A percentile compares a stretch with the other conserved stretches of the same genome.
Conservation (phyloP, 1,140 invertebrate genomes). For the Leptonema lineaticorne region DNA sequence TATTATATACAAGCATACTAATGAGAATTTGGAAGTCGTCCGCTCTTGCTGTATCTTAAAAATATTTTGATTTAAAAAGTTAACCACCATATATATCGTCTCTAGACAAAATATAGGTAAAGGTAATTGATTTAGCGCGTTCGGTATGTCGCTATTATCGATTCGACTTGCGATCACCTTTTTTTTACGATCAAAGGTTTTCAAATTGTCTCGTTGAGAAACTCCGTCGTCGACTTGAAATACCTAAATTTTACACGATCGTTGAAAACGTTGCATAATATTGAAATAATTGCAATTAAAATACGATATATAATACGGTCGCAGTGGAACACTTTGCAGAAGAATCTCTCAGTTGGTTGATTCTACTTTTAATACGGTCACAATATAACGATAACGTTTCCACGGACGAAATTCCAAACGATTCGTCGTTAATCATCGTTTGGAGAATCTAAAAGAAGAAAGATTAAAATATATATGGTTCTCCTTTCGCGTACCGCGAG, state of each 20-base stretch:
- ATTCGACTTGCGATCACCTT: too few species aligned
- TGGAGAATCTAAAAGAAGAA: conserved; percentile 24
- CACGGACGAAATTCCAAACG: conserved; percentile 22
- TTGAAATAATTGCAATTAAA: not conserved
- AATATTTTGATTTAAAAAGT: conserved; percentile 44
- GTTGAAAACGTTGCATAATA: too few species aligned
- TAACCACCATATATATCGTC: conserved; percentile 49
- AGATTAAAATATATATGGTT: conserved; percentile 10
- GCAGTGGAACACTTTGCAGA: conserved; percentile 29
- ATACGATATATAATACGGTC: not conserved
- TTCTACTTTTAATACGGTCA: conserved; percentile 27
- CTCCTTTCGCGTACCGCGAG: too few species aligned
- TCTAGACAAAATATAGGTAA: conserved; percentile 57
- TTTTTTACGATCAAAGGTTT: too few species aligned
- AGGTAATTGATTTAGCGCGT: conserved; percentile 51
- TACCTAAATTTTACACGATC: not conserved
- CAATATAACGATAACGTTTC: conserved; percentile 28
- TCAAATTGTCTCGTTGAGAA: too few species aligned
- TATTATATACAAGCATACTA: conserved; percentile 22
- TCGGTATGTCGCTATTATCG: not conserved
- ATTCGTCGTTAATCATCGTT: conserved; percentile 14
- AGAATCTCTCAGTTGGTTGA: conserved; percentile 31
- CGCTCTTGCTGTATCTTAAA: conserved; percentile 17
- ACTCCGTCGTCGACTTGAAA: not conserved
- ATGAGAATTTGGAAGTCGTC: conserved; percentile 12